Evolutionary conservation across 2,113 vertebrate genomes (phyloP), one percentile per base, ranked within the genome.

Genomic region (Cranoglanis bouderius): DNA sequence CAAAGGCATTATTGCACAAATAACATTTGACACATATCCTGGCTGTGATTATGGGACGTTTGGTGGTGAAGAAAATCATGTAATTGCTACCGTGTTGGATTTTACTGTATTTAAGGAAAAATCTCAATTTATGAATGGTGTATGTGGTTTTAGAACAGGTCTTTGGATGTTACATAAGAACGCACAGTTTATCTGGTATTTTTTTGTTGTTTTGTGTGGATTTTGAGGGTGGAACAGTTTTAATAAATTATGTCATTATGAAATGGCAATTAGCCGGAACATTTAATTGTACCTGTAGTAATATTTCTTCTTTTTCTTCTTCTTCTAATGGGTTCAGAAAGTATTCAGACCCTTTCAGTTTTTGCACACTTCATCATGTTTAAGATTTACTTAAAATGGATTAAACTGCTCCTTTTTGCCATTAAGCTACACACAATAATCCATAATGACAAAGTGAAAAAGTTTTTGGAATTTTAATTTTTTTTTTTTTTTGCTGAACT

Each of bases 161-260:
- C 10, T 13, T 12, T 24, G 18, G 53, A 38, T 18, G 29, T 81
- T 82, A 57, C 32, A 82, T 29, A 29, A 13, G 24, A 43, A 53
- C 16, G 86, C 57, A 80, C 16, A 26, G 29, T 29, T 85, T 57
- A 40, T 57, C 67, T 0, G 10, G 49, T 78, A 6, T 49, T 78
- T 29, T 57, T 14, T 29, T 21, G 0, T 84, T 86, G 83, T 49
- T 26, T 89, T 72, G 77, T 92, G 67, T 88, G 63, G 70, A 86
- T 84, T 82, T 78, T 65, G 53, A 55, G 40, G 59, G 70, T 75
- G 38, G 82, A 84, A 72, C 4, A 63, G 32, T 91, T 92, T 91
- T 87, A 93, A 92, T 92, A 93, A 93, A 90, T 57, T 8, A 77
- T 80, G 53, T 78, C 29, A 51, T 80, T 80, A 35, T 84, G 55